Conservation (phyloP, 2,113 vertebrate genomes). For the Cnemophilus loriae region DNA sequence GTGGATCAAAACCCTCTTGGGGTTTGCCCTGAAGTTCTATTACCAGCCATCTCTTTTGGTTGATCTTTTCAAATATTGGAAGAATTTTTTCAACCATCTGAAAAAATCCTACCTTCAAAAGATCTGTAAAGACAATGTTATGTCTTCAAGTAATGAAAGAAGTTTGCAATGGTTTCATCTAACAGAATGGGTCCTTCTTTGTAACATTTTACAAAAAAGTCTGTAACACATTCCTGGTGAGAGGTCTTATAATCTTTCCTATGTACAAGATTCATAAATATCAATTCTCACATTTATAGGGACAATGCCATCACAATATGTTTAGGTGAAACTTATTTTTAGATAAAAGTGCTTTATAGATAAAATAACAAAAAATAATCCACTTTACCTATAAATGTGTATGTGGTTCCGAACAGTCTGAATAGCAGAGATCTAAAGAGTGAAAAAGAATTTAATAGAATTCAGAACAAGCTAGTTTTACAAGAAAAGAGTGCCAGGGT, state of each 20-base stretch:
- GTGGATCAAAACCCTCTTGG: slow-evolving; percentile 58
- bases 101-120: slow-evolving; percentile 45
- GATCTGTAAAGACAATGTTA: slow-evolving; percentile 50
- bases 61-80: slow-evolving; percentile 45
- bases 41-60: slow-evolving; percentile 23
- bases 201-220: background rate
- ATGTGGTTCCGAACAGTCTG: background rate
- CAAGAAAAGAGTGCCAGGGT: background rate
- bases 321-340: background rate
- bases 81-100: slow-evolving; percentile 22
- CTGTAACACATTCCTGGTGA: background rate
- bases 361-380: background rate
- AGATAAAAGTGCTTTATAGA: background rate
- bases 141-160: slow-evolving; percentile 48
- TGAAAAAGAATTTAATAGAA: background rate
- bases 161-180: slow-evolving; percentile 33
- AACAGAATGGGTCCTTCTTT: background rate
- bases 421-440: background rate
- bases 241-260: background rate
- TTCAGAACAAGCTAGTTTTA: background rate
- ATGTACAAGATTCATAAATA: background rate
- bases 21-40: slow-evolving; percentile 60
- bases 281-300: background rate
- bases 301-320: background rate
- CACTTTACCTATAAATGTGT: background rate